A percentile compares a stretch with the other conserved stretches of the same genome.
Conservation (phyloP, 1,140 invertebrate species). For the Pantala flavescens region DNA sequence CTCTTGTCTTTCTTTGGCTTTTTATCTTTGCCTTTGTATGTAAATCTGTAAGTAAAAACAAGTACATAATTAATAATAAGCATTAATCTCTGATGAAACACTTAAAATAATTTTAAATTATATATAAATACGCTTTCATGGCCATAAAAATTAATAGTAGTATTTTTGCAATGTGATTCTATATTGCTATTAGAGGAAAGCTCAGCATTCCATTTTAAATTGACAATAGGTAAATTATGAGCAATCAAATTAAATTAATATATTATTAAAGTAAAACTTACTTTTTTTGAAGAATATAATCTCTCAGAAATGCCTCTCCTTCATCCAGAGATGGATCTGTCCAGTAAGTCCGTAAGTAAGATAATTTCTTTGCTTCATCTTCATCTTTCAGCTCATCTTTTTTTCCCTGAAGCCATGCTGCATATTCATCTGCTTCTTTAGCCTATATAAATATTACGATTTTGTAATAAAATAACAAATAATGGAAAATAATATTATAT, state of each 20-base stretch:
- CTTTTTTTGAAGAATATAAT: conserved; percentile 85
- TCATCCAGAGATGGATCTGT: conserved; percentile 65
- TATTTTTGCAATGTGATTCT: too few species aligned
- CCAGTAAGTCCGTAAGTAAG: conserved; percentile 76
- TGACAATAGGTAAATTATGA: too few species aligned
- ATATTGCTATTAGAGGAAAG: too few species aligned
- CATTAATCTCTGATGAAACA: too few species aligned
- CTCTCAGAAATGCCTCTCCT: conserved; percentile 79
- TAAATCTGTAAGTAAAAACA: too few species aligned
- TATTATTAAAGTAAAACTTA: too few species aligned
- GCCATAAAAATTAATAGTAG: too few species aligned
- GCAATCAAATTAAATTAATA: too few species aligned
- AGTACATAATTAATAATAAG: too few species aligned
- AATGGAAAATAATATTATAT: background rate
- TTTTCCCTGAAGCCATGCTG: conserved; percentile 73
- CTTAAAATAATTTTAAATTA: too few species aligned
- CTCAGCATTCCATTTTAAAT: too few species aligned
- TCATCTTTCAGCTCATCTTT: conserved; percentile 50
- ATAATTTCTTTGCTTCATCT: conserved; percentile 50
- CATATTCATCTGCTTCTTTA: conserved; percentile 59
- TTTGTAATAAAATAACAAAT: background rate
- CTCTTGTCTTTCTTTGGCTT: background rate
- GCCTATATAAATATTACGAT: conserved; percentile 28
- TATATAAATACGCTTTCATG: too few species aligned
- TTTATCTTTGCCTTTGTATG: background rate